A percentile compares a stretch with the other conserved stretches of the same genome.
These are phyloP conservation scores for Dolomedes plantarius DNA, from an alignment of 2,888 invertebrate genomes.

Conservation along the genomic window DNA sequence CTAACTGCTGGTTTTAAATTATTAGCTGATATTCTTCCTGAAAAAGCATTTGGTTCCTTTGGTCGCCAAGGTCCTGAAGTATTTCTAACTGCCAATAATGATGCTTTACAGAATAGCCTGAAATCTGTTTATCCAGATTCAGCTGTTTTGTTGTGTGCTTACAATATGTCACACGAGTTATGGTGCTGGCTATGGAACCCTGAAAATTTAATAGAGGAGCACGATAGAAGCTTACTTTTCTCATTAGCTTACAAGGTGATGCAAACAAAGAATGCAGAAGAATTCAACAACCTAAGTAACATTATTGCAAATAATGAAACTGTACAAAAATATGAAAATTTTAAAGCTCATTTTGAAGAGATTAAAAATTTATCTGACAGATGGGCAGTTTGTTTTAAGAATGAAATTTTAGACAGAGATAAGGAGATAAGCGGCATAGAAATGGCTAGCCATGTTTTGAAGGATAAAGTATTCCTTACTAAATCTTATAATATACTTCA, in stretches of 20 bases:
- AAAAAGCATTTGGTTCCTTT: constrained; percentile 61
- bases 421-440: constrained; percentile 61
- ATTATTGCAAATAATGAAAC: constrained; percentile 23
- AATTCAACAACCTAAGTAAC: constrained; percentile 43
- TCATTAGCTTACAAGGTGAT: constrained; percentile 59
- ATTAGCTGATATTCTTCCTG: constrained; percentile 58
- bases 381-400: constrained; percentile 67
- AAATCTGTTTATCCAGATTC: constrained; percentile 61
- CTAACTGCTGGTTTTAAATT: constrained; percentile 59
- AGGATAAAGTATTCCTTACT: constrained; percentile 61
- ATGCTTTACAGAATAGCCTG: constrained; percentile 45
- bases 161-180: constrained; percentile 54
- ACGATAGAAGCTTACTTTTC: constrained; percentile 41
- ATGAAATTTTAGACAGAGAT: constrained; percentile 63
- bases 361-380: constrained; percentile 41
- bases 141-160: constrained; percentile 61
- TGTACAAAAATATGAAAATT: constrained; percentile 58
- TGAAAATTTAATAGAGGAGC: constrained; percentile 49
- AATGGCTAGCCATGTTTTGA: constrained; percentile 64
- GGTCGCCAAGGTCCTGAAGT: constrained; percentile 61
- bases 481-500: constrained; percentile 60
- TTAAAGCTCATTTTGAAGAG: constrained; percentile 43
- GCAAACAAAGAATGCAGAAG: constrained; percentile 57
- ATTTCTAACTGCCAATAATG: constrained; percentile 60
- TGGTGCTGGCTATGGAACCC: constrained; percentile 63